Conservation (phyloP, 53 echinoderm and acorn worm species). For the Patiria pectinifera region DNA sequence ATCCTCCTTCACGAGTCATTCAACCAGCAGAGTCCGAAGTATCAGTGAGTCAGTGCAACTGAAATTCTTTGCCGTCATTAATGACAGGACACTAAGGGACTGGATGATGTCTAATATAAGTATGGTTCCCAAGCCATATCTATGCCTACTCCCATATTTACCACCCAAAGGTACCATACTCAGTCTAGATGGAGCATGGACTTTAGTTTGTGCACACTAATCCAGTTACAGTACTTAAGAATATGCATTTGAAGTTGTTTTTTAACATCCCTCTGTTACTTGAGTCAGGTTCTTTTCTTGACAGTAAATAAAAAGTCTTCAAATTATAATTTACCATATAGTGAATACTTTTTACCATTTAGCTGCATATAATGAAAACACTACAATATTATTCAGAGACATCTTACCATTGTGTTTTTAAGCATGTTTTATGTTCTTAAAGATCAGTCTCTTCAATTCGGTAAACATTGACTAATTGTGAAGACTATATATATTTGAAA, state of each 20-base stretch:
- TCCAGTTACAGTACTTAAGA: not conserved
- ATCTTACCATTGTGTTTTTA: no score
- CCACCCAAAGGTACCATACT: constrained; percentile 34
- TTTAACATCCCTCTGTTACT: not conserved
- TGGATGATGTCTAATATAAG: not conserved
- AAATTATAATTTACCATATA: not conserved
- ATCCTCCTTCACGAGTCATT: not conserved
- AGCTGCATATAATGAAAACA: not conserved
- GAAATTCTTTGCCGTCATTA: not conserved
- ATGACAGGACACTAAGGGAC: not conserved
- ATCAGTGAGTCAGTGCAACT: constrained; percentile 31
- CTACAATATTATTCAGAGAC: not conserved
- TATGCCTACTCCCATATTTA: not conserved
- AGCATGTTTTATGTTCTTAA: no score
- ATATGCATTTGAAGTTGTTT: not conserved
- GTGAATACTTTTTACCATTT: not conserved
- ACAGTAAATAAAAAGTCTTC: not conserved
- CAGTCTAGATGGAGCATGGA: not conserved
- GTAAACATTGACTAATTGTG: no score
- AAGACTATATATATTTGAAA: no score
- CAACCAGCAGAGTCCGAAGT: not conserved
- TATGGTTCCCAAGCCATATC: constrained; percentile 24
- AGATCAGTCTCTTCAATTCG: no score
- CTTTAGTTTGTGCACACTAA: not conserved
- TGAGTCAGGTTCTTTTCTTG: not conserved